A percentile compares a stretch with the other conserved stretches of the same genome.
Conservation (phyloP, 2,888 invertebrate genomes). For the Bombylius major region DNA sequence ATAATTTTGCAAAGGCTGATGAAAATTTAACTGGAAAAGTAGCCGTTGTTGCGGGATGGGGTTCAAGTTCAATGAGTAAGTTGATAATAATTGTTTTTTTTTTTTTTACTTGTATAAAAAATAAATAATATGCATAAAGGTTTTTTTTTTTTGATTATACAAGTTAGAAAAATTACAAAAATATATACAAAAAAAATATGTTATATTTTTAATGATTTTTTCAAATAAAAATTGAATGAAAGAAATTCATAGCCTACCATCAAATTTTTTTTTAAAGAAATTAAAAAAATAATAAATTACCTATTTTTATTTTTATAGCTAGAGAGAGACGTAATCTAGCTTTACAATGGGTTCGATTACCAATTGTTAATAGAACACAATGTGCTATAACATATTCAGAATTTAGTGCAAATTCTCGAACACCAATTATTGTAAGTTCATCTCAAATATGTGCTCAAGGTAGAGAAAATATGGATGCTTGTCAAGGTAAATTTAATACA, state of each 20-base stretch:
- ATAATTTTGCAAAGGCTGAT: slow-evolving; percentile 18
- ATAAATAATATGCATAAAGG: not conserved
- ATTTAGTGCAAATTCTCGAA: slow-evolving; percentile 33
- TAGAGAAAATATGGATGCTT: slow-evolving; percentile 33
- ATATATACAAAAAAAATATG: too few relatives aligned
- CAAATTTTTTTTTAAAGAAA: too few relatives aligned
- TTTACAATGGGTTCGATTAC: slow-evolving; percentile 37
- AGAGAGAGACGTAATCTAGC: slow-evolving; percentile 14
- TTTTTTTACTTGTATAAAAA: not conserved
- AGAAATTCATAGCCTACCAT: too few relatives aligned
- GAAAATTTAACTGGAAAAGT: slow-evolving; percentile 37
- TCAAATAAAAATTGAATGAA: too few relatives aligned
- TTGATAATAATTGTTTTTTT: not conserved
- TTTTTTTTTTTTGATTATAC: too few relatives aligned
- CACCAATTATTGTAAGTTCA: slow-evolving; percentile 33
- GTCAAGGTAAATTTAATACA: slow-evolving; percentile 23
- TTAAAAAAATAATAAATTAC: too few relatives aligned
- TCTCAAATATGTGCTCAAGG: slow-evolving; percentile 36
- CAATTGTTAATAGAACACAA: slow-evolving; percentile 33
- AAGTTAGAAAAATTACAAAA: too few relatives aligned
- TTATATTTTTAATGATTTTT: too few relatives aligned
- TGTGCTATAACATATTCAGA: slow-evolving; percentile 34
- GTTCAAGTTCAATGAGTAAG: slow-evolving; percentile 47
- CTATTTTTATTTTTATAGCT: not conserved
- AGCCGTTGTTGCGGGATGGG: slow-evolving; percentile 63